Percentiles rank a stretch among this genome's conserved stretches.
Evolutionary conservation across 2,113 vertebrate genomes (phyloP).

Genomic region (Opisthocomus hoazin): DNA sequence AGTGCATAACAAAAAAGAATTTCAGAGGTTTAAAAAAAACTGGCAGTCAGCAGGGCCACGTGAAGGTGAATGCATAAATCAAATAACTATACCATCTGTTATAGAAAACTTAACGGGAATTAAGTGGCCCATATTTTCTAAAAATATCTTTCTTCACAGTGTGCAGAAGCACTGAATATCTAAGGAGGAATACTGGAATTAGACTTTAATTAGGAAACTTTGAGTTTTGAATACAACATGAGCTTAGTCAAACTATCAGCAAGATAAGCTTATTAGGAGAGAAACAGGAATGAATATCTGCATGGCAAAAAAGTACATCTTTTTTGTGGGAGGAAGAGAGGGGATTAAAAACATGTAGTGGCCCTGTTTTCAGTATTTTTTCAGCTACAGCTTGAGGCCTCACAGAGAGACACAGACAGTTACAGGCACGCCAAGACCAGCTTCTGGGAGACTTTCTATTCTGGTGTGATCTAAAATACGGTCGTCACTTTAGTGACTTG

Average conservation of each 20-base stretch:
- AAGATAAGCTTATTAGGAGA: constrained; percentile 24
- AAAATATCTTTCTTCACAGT: constrained; percentile 67
- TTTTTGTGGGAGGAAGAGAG: neutral
- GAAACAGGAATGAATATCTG: neutral
- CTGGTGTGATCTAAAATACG: neutral
- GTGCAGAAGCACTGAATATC: constrained; percentile 49
- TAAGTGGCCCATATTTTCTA: constrained; percentile 68
- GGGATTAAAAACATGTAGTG: neutral
- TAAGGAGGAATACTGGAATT: constrained; percentile 38
- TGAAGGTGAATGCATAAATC: constrained; percentile 73
- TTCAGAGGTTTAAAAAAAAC: constrained; percentile 37
- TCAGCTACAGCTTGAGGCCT: neutral
- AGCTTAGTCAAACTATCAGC: constrained; percentile 32
- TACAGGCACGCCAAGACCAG: neutral
- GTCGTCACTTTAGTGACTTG: neutral
- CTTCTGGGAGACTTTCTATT: neutral
- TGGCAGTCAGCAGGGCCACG: constrained; percentile 70
- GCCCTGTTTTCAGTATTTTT: neutral
- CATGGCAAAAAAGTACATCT: neutral
- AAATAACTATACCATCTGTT: constrained; percentile 72
- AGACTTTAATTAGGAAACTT: constrained; percentile 55
- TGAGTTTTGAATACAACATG: constrained; percentile 26
- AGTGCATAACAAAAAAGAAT: constrained; percentile 54
- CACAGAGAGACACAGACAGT: neutral
- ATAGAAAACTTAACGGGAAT: constrained; percentile 68